These are phyloP conservation scores for Nasonovia ribisnigri DNA, from an alignment of 2,888 invertebrate species.

Conservation along the genomic window DNA sequence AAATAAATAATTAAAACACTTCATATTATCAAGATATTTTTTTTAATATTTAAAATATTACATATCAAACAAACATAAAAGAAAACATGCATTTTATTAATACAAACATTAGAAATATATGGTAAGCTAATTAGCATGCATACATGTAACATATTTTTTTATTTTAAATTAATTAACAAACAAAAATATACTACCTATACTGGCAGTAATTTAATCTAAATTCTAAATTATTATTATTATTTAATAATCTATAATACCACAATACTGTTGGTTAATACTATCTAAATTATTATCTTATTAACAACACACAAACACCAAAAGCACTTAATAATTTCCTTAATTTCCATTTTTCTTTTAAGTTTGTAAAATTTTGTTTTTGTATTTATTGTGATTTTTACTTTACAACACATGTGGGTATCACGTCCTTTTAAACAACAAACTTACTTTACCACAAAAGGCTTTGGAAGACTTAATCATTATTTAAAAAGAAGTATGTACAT, in stretches of 20 bases:
- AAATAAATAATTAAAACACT: too few relatives aligned
- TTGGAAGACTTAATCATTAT: neutral
- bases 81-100: neutral
- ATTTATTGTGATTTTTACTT: too few relatives aligned
- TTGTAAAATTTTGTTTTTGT: neutral
- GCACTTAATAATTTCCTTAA: neutral
- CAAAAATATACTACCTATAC: too few relatives aligned
- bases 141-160: too few relatives aligned
- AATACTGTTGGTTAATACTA: too few relatives aligned
- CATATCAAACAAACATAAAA: neutral
- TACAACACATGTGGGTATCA: too few relatives aligned
- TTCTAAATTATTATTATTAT: too few relatives aligned
- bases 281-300: too few relatives aligned
- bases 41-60: neutral
- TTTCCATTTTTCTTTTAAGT: neutral
- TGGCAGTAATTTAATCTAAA: too few relatives aligned
- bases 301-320: too few relatives aligned
- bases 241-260: too few relatives aligned
- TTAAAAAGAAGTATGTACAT: conserved; percentile 12
- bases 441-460: neutral
- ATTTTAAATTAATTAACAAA: neutral
- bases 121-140: too few relatives aligned
- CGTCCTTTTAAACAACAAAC: neutral
- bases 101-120: neutral
- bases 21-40: neutral